phyloP scores from a whole-genome alignment of 2,113 vertebrate species.

The Balaeniceps rex region DNA sequence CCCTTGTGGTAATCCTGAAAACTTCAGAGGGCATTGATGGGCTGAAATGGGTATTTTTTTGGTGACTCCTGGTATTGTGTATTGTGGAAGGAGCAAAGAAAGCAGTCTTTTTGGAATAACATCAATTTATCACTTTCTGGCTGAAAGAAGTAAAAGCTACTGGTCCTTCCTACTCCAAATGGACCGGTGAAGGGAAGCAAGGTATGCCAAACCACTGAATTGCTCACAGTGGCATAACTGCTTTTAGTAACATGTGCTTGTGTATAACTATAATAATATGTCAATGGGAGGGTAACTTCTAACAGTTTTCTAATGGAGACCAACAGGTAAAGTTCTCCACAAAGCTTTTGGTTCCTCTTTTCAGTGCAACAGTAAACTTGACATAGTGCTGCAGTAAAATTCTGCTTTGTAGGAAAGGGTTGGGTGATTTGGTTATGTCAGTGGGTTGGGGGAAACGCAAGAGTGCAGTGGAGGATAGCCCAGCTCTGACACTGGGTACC shows the following conservation, averaged over 20 bases:
- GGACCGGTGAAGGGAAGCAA: neutral
- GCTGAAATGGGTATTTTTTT: neutral
- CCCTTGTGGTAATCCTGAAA: neutral
- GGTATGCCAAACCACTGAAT: neutral
- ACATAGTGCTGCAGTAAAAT: neutral
- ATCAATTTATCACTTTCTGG: neutral
- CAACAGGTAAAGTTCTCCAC: neutral
- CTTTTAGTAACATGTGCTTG: neutral
- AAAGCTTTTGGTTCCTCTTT: neutral
- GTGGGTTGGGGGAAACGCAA: fast-evolving
- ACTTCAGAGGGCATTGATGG: neutral
- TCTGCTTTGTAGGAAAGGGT: neutral
- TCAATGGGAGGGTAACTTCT: neutral
- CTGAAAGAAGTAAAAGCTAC: neutral
- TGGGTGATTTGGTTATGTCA: neutral
- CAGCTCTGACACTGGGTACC: neutral
- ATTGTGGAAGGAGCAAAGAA: neutral
- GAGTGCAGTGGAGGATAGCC: neutral
- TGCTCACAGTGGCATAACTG: neutral
- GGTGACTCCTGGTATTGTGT: neutral
- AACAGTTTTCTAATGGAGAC: neutral
- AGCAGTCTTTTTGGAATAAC: neutral
- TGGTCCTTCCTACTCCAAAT: neutral
- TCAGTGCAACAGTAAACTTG: neutral
- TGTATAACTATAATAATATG: neutral